phyloP scores from a whole-genome alignment of 1,140 invertebrate species.

The Pseudomyrmex cubaensis region DNA sequence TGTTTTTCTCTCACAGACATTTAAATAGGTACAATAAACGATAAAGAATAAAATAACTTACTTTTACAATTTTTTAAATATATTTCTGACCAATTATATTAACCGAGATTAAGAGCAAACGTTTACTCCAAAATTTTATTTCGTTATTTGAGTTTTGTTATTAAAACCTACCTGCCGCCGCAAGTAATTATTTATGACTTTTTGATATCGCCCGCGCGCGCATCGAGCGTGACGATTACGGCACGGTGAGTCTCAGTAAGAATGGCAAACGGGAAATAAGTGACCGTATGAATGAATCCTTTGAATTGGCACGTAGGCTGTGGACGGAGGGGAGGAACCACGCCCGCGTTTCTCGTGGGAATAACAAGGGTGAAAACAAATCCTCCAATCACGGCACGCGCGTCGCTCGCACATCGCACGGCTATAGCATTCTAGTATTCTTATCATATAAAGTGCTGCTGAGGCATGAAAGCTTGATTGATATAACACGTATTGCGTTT shows the following conservation, averaged over 20 bases:
- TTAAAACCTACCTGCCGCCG: neutral
- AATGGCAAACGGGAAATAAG: constrained; percentile 12
- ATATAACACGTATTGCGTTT: neutral
- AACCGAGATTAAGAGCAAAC: too few relatives aligned
- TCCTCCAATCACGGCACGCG: neutral
- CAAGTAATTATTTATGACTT: constrained; percentile 59
- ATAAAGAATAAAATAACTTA: neutral
- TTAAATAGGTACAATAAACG: neutral
- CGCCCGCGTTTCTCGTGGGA: neutral
- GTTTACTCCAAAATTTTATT: too few relatives aligned
- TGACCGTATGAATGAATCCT: constrained; percentile 45
- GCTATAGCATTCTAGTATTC: neutral
- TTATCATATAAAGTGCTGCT: neutral
- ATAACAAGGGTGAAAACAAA: constrained; percentile 9
- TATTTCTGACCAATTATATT: too few relatives aligned
- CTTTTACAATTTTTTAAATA: too few relatives aligned
- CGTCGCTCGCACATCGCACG: neutral
- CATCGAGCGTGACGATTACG: constrained; percentile 7
- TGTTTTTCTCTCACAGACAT: neutral
- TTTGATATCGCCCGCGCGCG: constrained; percentile 16
- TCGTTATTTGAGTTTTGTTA: neutral
- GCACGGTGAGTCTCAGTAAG: constrained; percentile 9
- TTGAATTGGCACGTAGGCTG: constrained; percentile 44
- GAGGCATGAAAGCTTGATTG: neutral
- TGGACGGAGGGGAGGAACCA: neutral